These are phyloP conservation scores for Halcyon malimbica DNA, from an alignment of 2,113 vertebrate genomes.

Conservation along the genomic window DNA sequence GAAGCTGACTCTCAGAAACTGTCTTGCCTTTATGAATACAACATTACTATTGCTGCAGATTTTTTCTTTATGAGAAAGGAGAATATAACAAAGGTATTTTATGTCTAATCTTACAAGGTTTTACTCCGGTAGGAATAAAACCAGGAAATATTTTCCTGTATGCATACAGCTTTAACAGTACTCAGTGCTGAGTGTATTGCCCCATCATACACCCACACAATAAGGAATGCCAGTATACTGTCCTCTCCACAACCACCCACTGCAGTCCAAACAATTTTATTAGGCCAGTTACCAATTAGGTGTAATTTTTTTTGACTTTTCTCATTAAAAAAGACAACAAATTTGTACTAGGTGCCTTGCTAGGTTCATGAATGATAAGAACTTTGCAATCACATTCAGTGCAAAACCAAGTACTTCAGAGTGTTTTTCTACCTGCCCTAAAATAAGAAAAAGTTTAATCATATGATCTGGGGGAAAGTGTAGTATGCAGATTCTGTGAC, in stretches of 20 bases:
- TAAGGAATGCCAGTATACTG: not conserved
- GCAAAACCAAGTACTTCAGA: not conserved
- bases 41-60: not conserved
- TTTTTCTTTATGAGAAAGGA: not conserved
- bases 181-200: not conserved
- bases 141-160: not conserved
- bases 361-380: not conserved
- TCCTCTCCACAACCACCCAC: fast-evolving
- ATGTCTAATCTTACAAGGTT: not conserved
- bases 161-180: not conserved
- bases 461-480: not conserved
- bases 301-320: not conserved
- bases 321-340: not conserved
- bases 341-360: not conserved
- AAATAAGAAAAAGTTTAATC: not conserved
- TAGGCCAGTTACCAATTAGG: not conserved
- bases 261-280: not conserved
- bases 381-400: not conserved
- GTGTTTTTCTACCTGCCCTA: not conserved
- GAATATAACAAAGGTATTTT: not conserved
- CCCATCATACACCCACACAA: not conserved
- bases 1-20: not conserved
- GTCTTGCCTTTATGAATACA: not conserved
- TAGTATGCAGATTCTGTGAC: not conserved
- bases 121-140: not conserved